Base-by-base conservation (phyloP, 2,797 vertebrate genomes). In the Miichthys miiuy region DNA sequence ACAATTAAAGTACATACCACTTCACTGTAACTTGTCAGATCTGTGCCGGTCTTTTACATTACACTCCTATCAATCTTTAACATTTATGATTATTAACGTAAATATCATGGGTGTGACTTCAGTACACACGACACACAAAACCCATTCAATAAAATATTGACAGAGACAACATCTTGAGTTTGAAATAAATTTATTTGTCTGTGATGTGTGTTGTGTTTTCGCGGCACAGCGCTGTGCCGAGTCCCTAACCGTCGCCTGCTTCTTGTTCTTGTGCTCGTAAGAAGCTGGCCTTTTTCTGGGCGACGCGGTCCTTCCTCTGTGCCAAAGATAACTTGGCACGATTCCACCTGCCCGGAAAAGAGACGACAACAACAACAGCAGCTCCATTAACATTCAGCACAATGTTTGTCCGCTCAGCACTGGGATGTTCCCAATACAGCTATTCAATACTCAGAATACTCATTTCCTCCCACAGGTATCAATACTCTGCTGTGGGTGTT, bases 211-310 rank as follows among this genome's bases (percentile, higher is more conserved):
- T 58, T 21, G 80, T 47, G 75, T 80, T 51, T 67, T 41, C n/a
- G 67, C 62, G 83, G 89, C 83, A 0, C 38, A 12, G 38, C 7
- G 20, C 34, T 0, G 18, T 0, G n/a, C 16, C 72, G 47, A 1
- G 85, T 54, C 72, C 88, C 96, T 97, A 99, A 87, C 97, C 97
- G 47, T 99, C 98, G 60, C 94, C 95, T 38, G 68, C 96, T 88
- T 96, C 95, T 64, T 94, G 95, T 70, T 96, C 95, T 93, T 99
- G 98, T 79, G 97, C 98, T 93, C 98, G 94, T 93, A 99, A 96
- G 92, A 96, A 99, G 92, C 98, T 99, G 89, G 97, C 97, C 90
- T 99, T 99, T 95, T 99, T 99, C 94, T 99, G 98, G 87, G 98
- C 97, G 90, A 99, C 96, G 69, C 98, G 97, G 79, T 99, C 96